Evolutionary conservation across 1,140 invertebrate species (phyloP).

Genomic region (Colletes latitarsis): DNA sequence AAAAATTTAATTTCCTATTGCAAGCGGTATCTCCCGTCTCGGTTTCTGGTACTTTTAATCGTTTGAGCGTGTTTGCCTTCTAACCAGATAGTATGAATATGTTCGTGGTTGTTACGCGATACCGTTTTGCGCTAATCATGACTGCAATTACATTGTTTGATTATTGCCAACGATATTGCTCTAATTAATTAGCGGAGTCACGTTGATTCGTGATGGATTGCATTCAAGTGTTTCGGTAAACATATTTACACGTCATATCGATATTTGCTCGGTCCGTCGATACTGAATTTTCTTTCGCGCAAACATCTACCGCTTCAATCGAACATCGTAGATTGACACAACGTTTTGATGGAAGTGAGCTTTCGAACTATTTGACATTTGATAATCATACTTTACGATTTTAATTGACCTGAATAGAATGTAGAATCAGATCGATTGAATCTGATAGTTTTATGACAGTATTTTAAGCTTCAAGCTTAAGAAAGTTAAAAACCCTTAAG

Average conservation of each 20-base stretch:
- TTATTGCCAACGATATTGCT: conserved; percentile 29
- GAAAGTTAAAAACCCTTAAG: no score
- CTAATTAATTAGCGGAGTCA: conserved; percentile 32
- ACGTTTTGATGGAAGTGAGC: background rate
- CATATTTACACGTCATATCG: conserved; percentile 35
- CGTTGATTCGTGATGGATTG: conserved; percentile 37
- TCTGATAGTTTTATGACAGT: no score
- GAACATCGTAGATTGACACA: background rate
- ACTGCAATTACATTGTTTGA: conserved; percentile 19
- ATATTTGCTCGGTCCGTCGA: conserved; percentile 1
- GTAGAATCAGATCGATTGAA: no score
- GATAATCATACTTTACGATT: no score
- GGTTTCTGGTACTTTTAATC: background rate
- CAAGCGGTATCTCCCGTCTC: background rate
- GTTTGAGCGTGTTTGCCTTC: background rate
- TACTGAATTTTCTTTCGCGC: background rate
- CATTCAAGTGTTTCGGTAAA: conserved; percentile 25
- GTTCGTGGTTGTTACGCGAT: conserved; percentile 24
- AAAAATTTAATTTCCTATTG: background rate
- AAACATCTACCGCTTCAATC: background rate
- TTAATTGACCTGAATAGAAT: no score
- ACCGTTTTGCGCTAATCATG: conserved; percentile 38
- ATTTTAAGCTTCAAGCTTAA: no score
- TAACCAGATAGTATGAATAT: background rate
- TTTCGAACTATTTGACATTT: no score